Evolutionary conservation across 2,113 vertebrate species (phyloP).

Genomic region (Carettochelys insculpta): DNA sequence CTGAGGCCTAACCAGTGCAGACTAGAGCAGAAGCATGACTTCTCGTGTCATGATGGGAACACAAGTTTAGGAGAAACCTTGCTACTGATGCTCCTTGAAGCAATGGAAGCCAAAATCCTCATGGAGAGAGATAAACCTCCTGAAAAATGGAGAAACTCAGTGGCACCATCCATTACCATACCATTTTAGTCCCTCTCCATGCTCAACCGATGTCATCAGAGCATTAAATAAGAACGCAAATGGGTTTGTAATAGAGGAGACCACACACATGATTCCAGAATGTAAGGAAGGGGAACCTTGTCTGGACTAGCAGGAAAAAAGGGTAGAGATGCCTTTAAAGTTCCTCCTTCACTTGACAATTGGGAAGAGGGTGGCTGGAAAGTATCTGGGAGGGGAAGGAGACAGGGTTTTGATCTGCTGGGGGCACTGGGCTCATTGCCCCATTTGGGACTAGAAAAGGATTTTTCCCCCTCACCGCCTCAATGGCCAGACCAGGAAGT

Average conservation of each 20-base stretch:
- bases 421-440: background rate
- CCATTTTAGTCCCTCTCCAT: background rate
- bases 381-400: background rate
- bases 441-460: background rate
- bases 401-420: background rate
- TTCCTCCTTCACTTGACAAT: background rate
- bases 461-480: background rate
- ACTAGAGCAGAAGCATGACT: too few species aligned
- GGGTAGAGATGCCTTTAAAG: background rate
- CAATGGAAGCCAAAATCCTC: accelerated
- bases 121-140: background rate
- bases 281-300: background rate
- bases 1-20: too few species aligned
- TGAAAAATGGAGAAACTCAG: accelerated
- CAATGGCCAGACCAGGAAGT: background rate
- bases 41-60: too few species aligned
- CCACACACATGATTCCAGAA: background rate
- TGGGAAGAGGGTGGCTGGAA: background rate
- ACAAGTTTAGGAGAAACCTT: accelerated
- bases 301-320: background rate
- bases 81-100: accelerated
- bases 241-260: accelerated
- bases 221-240: accelerated
- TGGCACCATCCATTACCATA: background rate
- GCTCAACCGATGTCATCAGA: background rate